A percentile compares a stretch with the other conserved stretches of the same genome.
Conservation (phyloP, 2,113 vertebrate genomes). For the Stercorarius parasiticus region DNA sequence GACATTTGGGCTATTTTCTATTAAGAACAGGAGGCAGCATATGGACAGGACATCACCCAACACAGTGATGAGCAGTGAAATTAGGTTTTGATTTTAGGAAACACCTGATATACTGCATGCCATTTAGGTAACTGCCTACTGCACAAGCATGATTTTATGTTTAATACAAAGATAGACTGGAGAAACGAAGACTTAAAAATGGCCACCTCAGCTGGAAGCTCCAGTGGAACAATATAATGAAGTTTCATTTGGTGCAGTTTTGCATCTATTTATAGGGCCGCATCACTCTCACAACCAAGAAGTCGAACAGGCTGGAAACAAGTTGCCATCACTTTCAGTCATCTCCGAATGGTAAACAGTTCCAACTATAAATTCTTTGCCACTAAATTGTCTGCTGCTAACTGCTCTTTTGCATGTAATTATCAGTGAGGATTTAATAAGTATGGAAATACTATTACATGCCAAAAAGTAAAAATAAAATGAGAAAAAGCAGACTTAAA, state of each 20-base stretch:
- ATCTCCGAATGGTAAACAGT: slow-evolving; percentile 69
- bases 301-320: slow-evolving; percentile 51
- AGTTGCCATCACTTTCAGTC: slow-evolving; percentile 64
- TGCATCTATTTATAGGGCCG: not conserved
- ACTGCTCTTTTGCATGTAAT: slow-evolving; percentile 68
- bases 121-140: slow-evolving; percentile 37
- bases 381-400: slow-evolving; percentile 65
- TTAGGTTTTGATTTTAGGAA: slow-evolving; percentile 19
- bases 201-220: slow-evolving; percentile 62
- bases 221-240: slow-evolving; percentile 51
- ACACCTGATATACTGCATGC: not conserved
- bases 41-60: not conserved
- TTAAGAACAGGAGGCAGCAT: not conserved
- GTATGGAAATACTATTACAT: slow-evolving; percentile 54
- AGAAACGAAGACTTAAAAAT: slow-evolving; percentile 58
- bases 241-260: slow-evolving; percentile 65
- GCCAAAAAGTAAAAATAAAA: slow-evolving; percentile 67
- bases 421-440: slow-evolving; percentile 57
- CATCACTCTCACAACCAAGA: not conserved
- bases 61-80: not conserved
- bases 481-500: slow-evolving; percentile 43
- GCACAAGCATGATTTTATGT: slow-evolving; percentile 21
- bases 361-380: slow-evolving; percentile 70
- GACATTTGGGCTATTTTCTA: not conserved
- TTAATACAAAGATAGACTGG: slow-evolving; percentile 46